phyloP scores from a whole-genome alignment of 2,888 invertebrate species.

The Pollenia angustigena region DNA sequence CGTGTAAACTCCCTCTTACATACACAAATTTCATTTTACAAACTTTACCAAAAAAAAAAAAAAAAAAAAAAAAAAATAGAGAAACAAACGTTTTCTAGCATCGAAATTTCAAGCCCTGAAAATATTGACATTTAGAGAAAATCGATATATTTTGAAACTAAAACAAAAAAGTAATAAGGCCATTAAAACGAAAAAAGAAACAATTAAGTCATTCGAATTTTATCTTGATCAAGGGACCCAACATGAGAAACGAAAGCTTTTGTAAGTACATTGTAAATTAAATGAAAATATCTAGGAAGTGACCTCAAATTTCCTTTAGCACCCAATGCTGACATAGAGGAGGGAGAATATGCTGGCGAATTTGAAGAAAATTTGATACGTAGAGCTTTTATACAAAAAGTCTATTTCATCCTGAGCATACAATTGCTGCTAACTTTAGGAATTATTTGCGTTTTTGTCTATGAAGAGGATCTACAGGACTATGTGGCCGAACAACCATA shows the following conservation, averaged over 20 bases:
- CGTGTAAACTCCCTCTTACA: no score
- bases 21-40: no score
- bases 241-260: conserved; percentile 31
- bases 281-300: not conserved
- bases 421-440: conserved; percentile 91
- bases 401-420: conserved; percentile 76
- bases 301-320: conserved; percentile 17
- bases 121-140: no score
- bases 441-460: conserved; percentile 90
- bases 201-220: no score
- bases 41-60: no score
- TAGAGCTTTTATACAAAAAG: conserved; percentile 68
- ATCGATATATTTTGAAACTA: no score
- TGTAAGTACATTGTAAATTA: conserved; percentile 8
- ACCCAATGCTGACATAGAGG: conserved; percentile 32
- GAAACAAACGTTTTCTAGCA: no score
- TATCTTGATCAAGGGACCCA: no score
- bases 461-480: conserved; percentile 86
- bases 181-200: not conserved
- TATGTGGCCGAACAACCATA: conserved; percentile 86
- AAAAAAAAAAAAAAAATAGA: no score
- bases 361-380: conserved; percentile 68
- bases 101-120: no score
- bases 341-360: not conserved
- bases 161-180: no score